These are phyloP conservation scores for Ormia ochracea DNA, from an alignment of 2,888 invertebrate species.

Conservation along the genomic window DNA sequence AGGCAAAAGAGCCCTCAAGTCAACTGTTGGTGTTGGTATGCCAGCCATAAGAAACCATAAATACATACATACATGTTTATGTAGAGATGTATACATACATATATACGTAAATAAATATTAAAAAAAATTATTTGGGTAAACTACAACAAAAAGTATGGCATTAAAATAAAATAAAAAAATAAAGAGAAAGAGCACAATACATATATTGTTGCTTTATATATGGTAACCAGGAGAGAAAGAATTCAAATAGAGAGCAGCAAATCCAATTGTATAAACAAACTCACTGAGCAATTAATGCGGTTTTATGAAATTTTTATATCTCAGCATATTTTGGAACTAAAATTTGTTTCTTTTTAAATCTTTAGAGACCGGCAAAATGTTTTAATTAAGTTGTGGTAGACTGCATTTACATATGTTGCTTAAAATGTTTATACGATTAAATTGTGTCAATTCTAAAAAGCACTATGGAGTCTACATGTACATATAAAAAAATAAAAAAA, in stretches of 20 bases:
- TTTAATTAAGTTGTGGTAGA: neutral
- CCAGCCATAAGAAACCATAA: too few relatives aligned
- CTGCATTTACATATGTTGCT: neutral
- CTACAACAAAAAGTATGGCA: neutral
- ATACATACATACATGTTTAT: too few relatives aligned
- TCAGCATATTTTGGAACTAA: neutral
- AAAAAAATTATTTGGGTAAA: too few relatives aligned
- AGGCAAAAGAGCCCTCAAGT: too few relatives aligned
- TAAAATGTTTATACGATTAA: neutral
- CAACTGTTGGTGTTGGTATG: too few relatives aligned
- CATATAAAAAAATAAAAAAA: too few relatives aligned
- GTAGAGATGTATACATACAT: too few relatives aligned
- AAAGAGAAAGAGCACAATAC: neutral
- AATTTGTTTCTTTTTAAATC: neutral
- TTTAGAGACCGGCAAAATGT: neutral
- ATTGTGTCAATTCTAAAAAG: constrained; percentile 26
- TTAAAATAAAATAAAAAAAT: neutral
- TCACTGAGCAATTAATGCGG: neutral
- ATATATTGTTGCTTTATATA: neutral
- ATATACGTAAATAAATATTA: too few relatives aligned
- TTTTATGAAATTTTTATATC: neutral
- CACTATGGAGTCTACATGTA: too few relatives aligned
- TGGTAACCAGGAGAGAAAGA: neutral
- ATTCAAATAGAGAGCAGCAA: too few relatives aligned
- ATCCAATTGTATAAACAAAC: neutral